Base-by-base conservation (phyloP, 2,113 vertebrate species). In the Phycodurus eques region DNA sequence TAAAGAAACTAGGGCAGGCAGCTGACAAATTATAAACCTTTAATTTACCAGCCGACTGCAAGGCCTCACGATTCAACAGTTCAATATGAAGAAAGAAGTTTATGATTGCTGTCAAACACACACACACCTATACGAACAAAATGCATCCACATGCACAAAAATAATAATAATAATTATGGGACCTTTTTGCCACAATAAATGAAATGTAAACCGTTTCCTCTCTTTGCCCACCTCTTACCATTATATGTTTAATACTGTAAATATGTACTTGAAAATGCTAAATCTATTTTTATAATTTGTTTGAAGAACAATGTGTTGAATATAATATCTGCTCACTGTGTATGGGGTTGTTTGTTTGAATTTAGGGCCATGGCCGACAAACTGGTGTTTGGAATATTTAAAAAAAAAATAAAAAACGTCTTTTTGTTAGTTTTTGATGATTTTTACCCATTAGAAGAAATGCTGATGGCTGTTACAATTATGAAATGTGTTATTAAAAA, bases 211-310 rank as follows among this genome's bases (percentile, higher is more conserved):
- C 19, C 5, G 3, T 20, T 35, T 73, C 49, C 62, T 59, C 61
- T 57, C 39, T 15, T 27, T 12, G 4, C 22, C 20, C 60, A 67
- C 56, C 57, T n/a, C 71, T 65, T 81, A 66, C 83, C 87, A 87
- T 92, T 88, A 88, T 88, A 15, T 94, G 93, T 94, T 92, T 91
- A 90, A 94, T 95, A 94, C 74, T 96, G 94, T 95, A 95, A 91
- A 96, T 95, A 95, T 90, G 84, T 91, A 94, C 86, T 89, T 93
- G 89, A 94, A 94, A 95, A 93, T 91, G 88, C 89, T 73, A 89
- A 91, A 94, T 94, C 90, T 96, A 94, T 96, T 95, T 96, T 96
- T 96, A 94, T 96, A 92, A 92, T 92, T 95, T 93, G 91, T 93
- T 91, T 88, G 89, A 90, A 84, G 87, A 88, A 90, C 88, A 88